phyloP scores from a whole-genome alignment of 2,797 vertebrate genomes.

The Xenops minutus region DNA sequence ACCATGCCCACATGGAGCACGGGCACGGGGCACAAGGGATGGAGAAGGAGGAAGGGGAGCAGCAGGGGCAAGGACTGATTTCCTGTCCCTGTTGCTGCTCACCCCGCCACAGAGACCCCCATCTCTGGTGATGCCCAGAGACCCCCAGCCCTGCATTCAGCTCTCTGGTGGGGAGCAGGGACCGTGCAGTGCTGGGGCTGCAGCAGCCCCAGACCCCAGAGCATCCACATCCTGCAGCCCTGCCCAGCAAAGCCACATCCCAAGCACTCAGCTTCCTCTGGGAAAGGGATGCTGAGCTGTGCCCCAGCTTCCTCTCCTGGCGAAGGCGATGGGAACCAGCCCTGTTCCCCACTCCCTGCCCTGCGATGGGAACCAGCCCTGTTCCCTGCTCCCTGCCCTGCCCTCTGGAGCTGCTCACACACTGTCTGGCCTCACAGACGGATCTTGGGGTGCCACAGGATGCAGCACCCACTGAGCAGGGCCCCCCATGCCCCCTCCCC shows the following conservation, averaged over 20 bases:
- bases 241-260: neutral
- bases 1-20: rapidly evolving
- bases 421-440: rapidly evolving
- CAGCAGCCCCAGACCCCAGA: neutral
- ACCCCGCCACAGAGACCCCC: rapidly evolving
- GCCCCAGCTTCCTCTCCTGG: neutral
- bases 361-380: neutral
- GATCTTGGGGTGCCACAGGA: neutral
- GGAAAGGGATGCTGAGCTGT: neutral
- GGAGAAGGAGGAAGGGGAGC: neutral
- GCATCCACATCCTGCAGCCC: neutral
- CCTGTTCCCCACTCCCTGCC: neutral
- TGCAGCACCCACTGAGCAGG: neutral
- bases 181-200: neutral
- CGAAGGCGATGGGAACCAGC: neutral
- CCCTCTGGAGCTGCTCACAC: neutral
- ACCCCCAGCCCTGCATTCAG: neutral
- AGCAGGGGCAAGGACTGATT: neutral
- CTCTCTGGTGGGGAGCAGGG: rapidly evolving
- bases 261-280: neutral
- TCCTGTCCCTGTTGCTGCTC: neutral
- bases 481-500: rapidly evolving
- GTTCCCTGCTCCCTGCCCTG: neutral
- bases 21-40: neutral
- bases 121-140: neutral